phyloP scores from a whole-genome alignment of 92 coral and sea anemone species.

The Plumapathes pennacea region DNA sequence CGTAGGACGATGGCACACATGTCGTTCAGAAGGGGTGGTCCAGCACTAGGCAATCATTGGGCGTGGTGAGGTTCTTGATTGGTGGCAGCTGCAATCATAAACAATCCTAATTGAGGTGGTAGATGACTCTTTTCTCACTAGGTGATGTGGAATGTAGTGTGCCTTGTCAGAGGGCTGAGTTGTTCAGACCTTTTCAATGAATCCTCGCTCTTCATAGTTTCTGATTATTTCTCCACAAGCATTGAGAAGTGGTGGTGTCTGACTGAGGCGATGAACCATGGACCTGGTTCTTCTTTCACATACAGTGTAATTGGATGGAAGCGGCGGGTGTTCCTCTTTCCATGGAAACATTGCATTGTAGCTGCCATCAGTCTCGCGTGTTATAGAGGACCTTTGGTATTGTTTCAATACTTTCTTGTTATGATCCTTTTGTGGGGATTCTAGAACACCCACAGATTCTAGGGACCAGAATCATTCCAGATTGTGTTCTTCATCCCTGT shows the following conservation, averaged over 20 bases:
- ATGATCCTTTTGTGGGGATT: slow-evolving; percentile 16
- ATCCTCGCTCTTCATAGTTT: slow-evolving; percentile 47
- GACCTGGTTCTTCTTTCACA: slow-evolving; percentile 30
- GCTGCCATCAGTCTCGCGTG: slow-evolving; percentile 23
- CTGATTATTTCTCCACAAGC: slow-evolving; percentile 29
- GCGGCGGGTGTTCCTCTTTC: slow-evolving; percentile 42
- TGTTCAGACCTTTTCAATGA: slow-evolving; percentile 40
- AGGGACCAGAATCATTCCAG: slow-evolving; percentile 28
- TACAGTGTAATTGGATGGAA: slow-evolving; percentile 15
- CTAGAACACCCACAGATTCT: slow-evolving; percentile 25
- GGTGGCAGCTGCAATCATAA: slow-evolving; percentile 49
- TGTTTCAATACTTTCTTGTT: slow-evolving; percentile 6
- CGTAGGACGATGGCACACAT: slow-evolving; percentile 27
- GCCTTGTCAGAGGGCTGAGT: slow-evolving; percentile 6
- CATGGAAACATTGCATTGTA: slow-evolving; percentile 47
- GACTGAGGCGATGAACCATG: slow-evolving; percentile 16
- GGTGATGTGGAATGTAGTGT: slow-evolving; percentile 54
- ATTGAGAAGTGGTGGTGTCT: slow-evolving; percentile 26
- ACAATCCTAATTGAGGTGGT: slow-evolving; percentile 50
- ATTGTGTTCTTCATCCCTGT: slow-evolving; percentile 15
- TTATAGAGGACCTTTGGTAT: slow-evolving; percentile 15
- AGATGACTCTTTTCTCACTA: slow-evolving; percentile 47
- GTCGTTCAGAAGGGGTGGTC: slow-evolving; percentile 41
- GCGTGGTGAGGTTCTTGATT: slow-evolving; percentile 11
- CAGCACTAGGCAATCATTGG: slow-evolving; percentile 42